Base-by-base conservation (phyloP, 2,797 vertebrate species). In the Erethizon dorsatum region DNA sequence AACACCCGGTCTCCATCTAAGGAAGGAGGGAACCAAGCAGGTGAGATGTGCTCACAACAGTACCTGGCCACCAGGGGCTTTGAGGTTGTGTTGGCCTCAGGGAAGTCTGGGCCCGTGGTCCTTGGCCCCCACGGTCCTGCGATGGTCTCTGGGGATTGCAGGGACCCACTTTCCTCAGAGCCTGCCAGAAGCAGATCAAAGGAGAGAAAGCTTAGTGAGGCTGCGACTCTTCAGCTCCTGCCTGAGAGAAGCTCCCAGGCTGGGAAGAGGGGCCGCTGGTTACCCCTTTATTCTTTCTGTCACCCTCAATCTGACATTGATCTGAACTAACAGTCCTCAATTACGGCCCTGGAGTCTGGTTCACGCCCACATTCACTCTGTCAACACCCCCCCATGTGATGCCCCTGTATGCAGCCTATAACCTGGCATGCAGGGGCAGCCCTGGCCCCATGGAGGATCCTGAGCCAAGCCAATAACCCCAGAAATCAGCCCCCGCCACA, bases 141-240 rank as follows among this genome's bases (percentile, higher is more conserved):
- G 8, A 78, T 59, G 24, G 56, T 65, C 57, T 95, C 85, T 20
- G 1, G 13, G 63, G 96, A 86, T n/a, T 57, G 88, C 33, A 77
- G 88, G 71, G 59, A 2, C 10, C 52, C 54, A 67, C n/a, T 89
- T 78, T 50, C 80, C 93, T 1, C 56, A 69, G 20, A 79, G 96
- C 69, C 97, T 96, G 20, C 96, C 97, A 96, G 96, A 97, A 97
- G 22, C 9, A 65, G 7, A 97, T 56, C 15, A 37, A 33, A 83
- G 80, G 54, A 57, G 1, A 47, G 18, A 41, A 52, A 75, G 28
- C 28, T 61, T 13, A 9, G 13, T 37, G 63, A 11, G 1, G 17
- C 6, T 6, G 5, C 1, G 11, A 28, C 4, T n/a, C 50, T 47
- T 47, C 50, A 24, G 4, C 37, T 77, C 56, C 79, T 77, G 31